A percentile compares a stretch with the other conserved stretches of the same genome.
Evolutionary conservation across 2,113 vertebrate genomes (phyloP).

Genomic region (Thinocorus orbignyianus): DNA sequence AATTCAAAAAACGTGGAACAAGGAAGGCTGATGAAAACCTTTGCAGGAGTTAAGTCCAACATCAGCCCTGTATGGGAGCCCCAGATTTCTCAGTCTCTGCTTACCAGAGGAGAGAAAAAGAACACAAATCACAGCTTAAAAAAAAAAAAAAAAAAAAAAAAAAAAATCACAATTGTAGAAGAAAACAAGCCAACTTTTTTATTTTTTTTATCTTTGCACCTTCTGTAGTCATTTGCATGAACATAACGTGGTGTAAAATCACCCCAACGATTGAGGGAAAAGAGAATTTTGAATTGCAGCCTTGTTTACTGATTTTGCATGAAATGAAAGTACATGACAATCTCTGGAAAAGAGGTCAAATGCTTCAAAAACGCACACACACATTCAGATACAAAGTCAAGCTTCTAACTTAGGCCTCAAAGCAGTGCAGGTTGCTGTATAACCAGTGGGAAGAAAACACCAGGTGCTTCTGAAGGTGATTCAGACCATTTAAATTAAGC

Average conservation of each 20-base stretch:
- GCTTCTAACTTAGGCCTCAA: not conserved
- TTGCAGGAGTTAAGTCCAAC: not conserved
- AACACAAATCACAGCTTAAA: not conserved
- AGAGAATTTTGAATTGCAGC: not conserved
- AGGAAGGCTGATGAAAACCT: not conserved
- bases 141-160: not conserved
- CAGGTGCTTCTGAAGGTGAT: not conserved
- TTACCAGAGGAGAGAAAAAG: not conserved
- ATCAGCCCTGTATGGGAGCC: not conserved
- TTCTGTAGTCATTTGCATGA: not conserved
- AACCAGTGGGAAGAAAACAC: not conserved
- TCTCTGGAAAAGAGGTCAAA: not conserved
- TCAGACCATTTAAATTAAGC: not conserved
- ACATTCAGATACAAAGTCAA: not conserved
- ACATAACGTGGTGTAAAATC: not conserved
- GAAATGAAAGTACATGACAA: not conserved
- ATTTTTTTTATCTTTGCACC: not conserved
- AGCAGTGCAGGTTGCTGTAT: not conserved
- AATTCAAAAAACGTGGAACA: not conserved
- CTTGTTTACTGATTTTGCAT: conserved; percentile 2
- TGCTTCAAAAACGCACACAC: not conserved
- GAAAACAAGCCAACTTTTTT: not conserved
- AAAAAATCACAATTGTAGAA: not conserved
- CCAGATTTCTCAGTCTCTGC: not conserved
- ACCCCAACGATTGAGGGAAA: not conserved